Conservation (phyloP, 2,888 invertebrate species). For the Drosophila gaucha region DNA sequence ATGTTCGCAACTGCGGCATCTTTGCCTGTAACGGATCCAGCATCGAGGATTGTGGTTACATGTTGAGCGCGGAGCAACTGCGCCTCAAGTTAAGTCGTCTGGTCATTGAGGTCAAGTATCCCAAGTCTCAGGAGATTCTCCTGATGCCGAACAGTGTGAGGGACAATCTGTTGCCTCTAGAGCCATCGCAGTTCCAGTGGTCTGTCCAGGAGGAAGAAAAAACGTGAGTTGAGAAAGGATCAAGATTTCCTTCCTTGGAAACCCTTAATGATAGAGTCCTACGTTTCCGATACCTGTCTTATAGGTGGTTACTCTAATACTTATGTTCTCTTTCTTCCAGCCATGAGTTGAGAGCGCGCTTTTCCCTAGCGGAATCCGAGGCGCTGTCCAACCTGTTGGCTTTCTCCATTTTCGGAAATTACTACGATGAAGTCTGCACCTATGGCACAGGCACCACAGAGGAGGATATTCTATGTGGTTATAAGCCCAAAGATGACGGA, state of each 20-base stretch:
- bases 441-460: constrained; percentile 26
- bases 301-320: background rate
- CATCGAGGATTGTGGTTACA: constrained; percentile 70
- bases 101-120: constrained; percentile 61
- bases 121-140: constrained; percentile 55
- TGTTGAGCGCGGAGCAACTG: constrained; percentile 33
- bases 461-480: constrained; percentile 51
- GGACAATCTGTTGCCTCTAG: constrained; percentile 69
- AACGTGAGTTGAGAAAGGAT: constrained; percentile 7
- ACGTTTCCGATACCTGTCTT: background rate
- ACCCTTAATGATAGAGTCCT: too few species aligned
- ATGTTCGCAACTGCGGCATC: constrained; percentile 85
- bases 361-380: constrained; percentile 38
- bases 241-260: too few species aligned
- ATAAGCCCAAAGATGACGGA: constrained; percentile 10
- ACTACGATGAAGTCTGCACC: constrained; percentile 67
- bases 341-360: constrained; percentile 39
- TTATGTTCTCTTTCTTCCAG: constrained; percentile 1
- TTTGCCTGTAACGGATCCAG: constrained; percentile 83
- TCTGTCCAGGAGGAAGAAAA: constrained; percentile 35
- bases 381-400: constrained; percentile 61
- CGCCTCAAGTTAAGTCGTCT: constrained; percentile 61
- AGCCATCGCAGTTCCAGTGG: constrained; percentile 72
- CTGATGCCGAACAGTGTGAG: constrained; percentile 75
- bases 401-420: constrained; percentile 79